Evolutionary conservation across 2,797 vertebrate genomes (phyloP).

Genomic region (Botia almorhae): DNA sequence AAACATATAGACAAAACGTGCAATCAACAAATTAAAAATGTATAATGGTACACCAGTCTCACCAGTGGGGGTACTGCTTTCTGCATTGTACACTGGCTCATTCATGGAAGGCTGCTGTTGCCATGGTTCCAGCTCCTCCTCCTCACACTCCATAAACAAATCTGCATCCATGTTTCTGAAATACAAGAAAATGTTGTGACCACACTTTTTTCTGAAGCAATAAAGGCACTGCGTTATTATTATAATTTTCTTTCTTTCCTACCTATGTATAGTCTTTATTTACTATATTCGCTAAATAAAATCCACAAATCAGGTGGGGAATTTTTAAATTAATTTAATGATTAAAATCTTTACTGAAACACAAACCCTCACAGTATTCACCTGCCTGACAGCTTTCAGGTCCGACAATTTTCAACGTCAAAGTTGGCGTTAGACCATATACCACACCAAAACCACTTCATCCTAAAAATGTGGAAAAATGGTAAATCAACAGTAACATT

Average conservation of each 20-base stretch:
- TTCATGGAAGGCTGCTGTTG: slow-evolving; percentile 91
- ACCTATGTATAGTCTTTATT: no score
- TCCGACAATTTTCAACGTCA: slow-evolving; percentile 16
- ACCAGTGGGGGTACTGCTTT: slow-evolving; percentile 80
- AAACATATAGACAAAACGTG: neutral
- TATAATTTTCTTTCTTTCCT: neutral
- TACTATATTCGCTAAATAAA: no score
- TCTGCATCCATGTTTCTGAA: slow-evolving; percentile 88
- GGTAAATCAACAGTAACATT: neutral
- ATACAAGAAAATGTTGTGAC: slow-evolving; percentile 34
- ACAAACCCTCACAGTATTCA: neutral
- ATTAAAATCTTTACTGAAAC: neutral
- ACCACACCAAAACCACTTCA: slow-evolving; percentile 2
- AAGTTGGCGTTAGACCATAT: neutral
- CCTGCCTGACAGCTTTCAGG: neutral
- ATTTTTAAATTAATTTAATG: neutral
- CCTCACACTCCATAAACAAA: slow-evolving; percentile 98
- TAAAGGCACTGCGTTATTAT: no score
- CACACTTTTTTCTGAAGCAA: no score
- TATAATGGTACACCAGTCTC: neutral
- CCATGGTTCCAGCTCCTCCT: slow-evolving; percentile 98
- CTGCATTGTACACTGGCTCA: slow-evolving; percentile 80
- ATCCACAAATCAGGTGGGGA: no score
- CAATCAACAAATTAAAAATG: neutral
- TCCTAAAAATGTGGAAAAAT: slow-evolving; percentile 6